Evolutionary conservation across 2,113 vertebrate genomes (phyloP).

Genomic region (Pollachius pollachius): DNA sequence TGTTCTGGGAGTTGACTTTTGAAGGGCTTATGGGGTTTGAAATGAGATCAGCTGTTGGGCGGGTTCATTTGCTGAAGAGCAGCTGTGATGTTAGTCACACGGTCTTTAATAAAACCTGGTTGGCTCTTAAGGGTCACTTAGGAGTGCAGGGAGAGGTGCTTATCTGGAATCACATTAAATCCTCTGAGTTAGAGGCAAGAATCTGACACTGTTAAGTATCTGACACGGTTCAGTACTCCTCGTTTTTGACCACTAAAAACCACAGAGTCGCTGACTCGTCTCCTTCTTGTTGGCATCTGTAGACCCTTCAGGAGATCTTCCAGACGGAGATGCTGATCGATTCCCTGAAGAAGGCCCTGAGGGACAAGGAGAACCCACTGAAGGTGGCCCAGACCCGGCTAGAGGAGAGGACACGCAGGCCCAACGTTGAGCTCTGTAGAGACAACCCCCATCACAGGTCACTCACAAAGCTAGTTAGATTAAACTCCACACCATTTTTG

Average conservation of each 20-base stretch:
- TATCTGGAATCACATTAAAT: slow-evolving; percentile 25
- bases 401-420: slow-evolving; percentile 84
- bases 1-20: slow-evolving; percentile 36
- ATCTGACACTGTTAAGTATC: neutral
- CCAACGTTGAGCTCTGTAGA: slow-evolving; percentile 87
- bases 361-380: slow-evolving; percentile 81
- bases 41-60: slow-evolving; percentile 29
- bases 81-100: slow-evolving; percentile 45
- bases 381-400: slow-evolving; percentile 91
- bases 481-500: too few species aligned
- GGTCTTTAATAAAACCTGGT: slow-evolving; percentile 42
- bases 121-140: slow-evolving; percentile 15
- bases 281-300: neutral
- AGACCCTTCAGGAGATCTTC: slow-evolving; percentile 91
- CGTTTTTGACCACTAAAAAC: neutral
- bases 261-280: too few species aligned
- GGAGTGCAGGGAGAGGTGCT: slow-evolving; percentile 17
- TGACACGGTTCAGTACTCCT: neutral
- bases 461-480: too few species aligned
- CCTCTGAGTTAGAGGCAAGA: neutral
- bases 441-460: slow-evolving; percentile 84
- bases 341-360: slow-evolving; percentile 81
- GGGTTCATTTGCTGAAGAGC: slow-evolving; percentile 28
- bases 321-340: slow-evolving; percentile 86
- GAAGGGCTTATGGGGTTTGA: slow-evolving; percentile 8